A percentile compares a stretch with the other conserved stretches of the same genome.
These are phyloP conservation scores for Mirounga angustirostris DNA, from an alignment of 2,113 vertebrate species.

Conservation along the genomic window DNA sequence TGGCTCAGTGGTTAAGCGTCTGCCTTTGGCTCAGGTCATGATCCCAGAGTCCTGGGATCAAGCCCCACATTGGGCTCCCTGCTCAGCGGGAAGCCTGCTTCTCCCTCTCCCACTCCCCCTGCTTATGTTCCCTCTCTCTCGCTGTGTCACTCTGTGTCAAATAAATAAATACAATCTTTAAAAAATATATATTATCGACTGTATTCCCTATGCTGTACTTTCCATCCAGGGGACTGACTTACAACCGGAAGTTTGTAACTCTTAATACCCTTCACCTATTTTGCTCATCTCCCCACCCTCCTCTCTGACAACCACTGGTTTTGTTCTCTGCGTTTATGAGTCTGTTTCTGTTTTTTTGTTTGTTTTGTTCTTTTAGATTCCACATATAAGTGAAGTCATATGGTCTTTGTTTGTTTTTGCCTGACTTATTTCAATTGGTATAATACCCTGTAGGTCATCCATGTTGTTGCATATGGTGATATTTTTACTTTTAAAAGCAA, in stretches of 20 bases:
- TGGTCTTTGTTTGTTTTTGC: background rate
- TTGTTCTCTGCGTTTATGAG: background rate
- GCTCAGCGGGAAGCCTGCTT: too few relatives aligned
- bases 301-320: background rate
- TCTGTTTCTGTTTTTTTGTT: background rate
- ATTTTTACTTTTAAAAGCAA: constrained; percentile 19
- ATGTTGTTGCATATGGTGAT: background rate
- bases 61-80: too few relatives aligned
- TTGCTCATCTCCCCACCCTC: background rate
- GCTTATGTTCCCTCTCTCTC: too few relatives aligned
- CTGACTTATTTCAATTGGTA: background rate
- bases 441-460: background rate
- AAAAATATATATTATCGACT: background rate
- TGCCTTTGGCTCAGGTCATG: too few relatives aligned
- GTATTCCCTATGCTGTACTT: background rate
- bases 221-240: background rate
- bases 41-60: too few relatives aligned
- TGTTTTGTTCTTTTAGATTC: background rate
- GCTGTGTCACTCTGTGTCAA: too few relatives aligned
- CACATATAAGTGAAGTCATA: background rate
- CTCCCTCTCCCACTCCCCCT: too few relatives aligned
- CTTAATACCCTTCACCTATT: background rate
- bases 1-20: too few relatives aligned
- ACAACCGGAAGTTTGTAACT: background rate
- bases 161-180: too few relatives aligned